Evolutionary conservation across 2,113 vertebrate species (phyloP), one percentile per base, ranked within the genome.

Genomic region (Trematomus loennbergii): DNA sequence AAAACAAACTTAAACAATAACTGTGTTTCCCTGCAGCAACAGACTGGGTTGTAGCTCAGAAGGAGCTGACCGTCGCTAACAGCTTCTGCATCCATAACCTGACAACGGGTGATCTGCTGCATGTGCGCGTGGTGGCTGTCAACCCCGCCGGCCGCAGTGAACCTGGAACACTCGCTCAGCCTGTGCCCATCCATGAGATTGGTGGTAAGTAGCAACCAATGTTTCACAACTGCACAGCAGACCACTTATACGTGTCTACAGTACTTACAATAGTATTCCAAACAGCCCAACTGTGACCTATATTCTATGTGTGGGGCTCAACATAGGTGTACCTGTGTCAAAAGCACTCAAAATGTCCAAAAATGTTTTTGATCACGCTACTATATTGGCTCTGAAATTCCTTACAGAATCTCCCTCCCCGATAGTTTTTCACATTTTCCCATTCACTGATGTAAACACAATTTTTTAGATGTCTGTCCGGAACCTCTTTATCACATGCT

Each of bases 11-110:
- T 60, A 84, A 13, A 7, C 4, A n/a, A 69, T 17, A 54, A 50
- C 25, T 67, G 5, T 25, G 1, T 78, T 63, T 60, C 40, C 12
- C 69, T 63, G 1, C 83, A 99, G 98, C 94, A 81, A 49, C 92
- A 4, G 95, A 96, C 43, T 99, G 97, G 97, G 92, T 94, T 17
- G 90, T 91, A 4, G 96, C 85, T 77, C 97, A 96, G 0, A 9
- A 93, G 65, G 95, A 96, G 75, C 94, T 95, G 61, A 94, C 94
- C 29, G 83, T 92, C 45, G 92, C 94, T 48, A 96, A 95, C 25
- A 93, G 92, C 22, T 95, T 88, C 86, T 95, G 94, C 0, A 54
- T 99, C 84, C 92, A 88, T 74, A 83, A 95, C 5, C 96, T 99
- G 60, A 58, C 82, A 16, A 74, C 94, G 0, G 96, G 96, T 0